Evolutionary conservation across 2,797 vertebrate species (phyloP), one percentile per base, ranked within the genome.

Genomic region (Cygnus olor): DNA sequence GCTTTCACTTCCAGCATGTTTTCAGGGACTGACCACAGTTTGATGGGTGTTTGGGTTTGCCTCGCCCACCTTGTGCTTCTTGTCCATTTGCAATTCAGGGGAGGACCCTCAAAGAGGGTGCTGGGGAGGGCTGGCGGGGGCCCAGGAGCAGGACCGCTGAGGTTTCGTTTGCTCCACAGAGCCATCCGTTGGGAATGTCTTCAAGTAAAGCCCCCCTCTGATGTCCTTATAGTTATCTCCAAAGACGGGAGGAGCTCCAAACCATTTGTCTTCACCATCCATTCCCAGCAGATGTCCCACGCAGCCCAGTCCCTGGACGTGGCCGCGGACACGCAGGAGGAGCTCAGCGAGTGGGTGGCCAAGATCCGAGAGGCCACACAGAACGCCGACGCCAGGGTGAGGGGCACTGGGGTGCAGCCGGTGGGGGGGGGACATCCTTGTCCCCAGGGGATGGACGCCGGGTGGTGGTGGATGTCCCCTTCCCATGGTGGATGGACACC

Each of bases 311-410:
- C 95, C 0, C 85, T 99, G 97, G 99, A 99, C 2, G 98, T 99
- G 7, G 99, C 99, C 28, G 98, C 99, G 0, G 99, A 96, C 96
- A 98, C 97, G 0, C 97, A 97, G 85, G 99, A 99, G 38, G 99
- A 99, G 57, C 98, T 99, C 68, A 99, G 98, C 70, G 99, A 99
- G 95, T 99, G 99, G 99, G 98, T 99, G 97, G 51, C 96, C 57
- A 99, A 99, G 98, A 99, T 99, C 97, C 98, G 99, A 1, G 99
- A 99, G 92, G 99, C 99, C 95, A 98, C 99, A 4, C 96, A 99
- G 98, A 99, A 99, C 2, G 99, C 99, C 6, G 99, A 99, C 7
- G 99, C 99, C 65, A 98, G 99, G 98, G 99, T 99, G 94, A 97
- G 97, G 45, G 63, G 21, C 63, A 19, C 25, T 0, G 0, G 32